Evolutionary conservation across 2,888 invertebrate species (phyloP), one percentile per base, ranked within the genome.

Genomic region (Acleris holmiana): DNA sequence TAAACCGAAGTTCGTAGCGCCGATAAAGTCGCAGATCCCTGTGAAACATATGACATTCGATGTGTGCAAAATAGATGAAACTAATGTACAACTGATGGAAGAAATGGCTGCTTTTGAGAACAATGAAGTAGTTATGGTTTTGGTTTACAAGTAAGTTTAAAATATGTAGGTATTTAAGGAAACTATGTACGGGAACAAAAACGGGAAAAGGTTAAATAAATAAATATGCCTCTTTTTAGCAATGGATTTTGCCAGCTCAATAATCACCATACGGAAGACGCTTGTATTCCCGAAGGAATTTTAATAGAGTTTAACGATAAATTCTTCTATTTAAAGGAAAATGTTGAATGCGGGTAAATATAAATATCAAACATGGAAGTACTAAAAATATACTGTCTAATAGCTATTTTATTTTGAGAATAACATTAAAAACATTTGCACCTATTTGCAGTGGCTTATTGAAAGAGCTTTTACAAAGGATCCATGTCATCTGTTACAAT

Each of bases 231-330:
- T 13, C 48, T 69, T 79, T 74, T 8, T 75, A 92, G 91, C 58
- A 89, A 91, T 69, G 88, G 86, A 17, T 89, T 82, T 72, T 83
- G 79, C 68, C 91, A 92, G 69, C 73, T 91, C 17, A 89, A 88
- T 68, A 72, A 71, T 25, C 84, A 83, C 2, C 75, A 83, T 67
- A 84, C 83, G 4, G 86, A 86, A 65, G 82, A 79, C 13, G 53
- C 67, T 5, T 85, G 87, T 57, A 56, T 70, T n/a, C 73, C 84
- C n/a, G 82, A 82, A 49, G 88, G 86, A 10, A 51, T 92, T 23
- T 71, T 91, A 69, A 64, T 91, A 46, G 60, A 69, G 61, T 55
- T 76, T 25, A 69, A 78, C 23, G 77, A 83, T 17, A 68, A 66
- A 35, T 86, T 79, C 69, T 88, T 76, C 61, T 84, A 73, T 64